Evolutionary conservation across 2,888 invertebrate species (phyloP).

Genomic region (Ennomos fuscantarius): DNA sequence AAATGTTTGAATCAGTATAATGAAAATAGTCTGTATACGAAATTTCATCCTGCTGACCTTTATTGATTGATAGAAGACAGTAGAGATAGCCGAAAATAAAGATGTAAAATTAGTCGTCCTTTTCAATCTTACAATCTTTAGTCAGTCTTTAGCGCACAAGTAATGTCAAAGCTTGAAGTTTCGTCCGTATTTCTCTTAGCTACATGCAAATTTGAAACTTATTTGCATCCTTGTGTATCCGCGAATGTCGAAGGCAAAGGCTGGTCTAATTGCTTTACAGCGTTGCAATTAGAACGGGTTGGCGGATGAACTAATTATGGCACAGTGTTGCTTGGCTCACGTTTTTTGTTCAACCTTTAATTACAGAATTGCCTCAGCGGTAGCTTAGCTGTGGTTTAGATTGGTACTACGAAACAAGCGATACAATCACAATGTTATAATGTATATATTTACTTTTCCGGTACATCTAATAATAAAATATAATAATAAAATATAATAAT

Average conservation of each 20-base stretch:
- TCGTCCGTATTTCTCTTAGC: constrained; percentile 16
- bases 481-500: no score
- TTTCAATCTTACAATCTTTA: no score
- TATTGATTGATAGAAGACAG: no score
- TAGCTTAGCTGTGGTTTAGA: constrained; percentile 25
- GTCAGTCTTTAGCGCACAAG: constrained; percentile 28
- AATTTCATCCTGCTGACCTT: no score
- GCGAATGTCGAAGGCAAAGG: constrained; percentile 40
- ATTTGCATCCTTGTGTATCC: constrained; percentile 42
- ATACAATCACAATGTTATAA: no score
- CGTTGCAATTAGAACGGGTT: constrained; percentile 35
- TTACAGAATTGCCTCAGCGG: constrained; percentile 26
- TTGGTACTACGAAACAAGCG: background rate
- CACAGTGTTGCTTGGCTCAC: constrained; percentile 28
- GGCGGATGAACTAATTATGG: constrained; percentile 35
- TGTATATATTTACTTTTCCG: no score
- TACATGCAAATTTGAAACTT: constrained; percentile 39
- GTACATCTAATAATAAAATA: no score
- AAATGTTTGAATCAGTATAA: no score
- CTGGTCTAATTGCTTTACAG: constrained; percentile 38
- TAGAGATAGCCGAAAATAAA: no score
- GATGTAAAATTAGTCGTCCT: no score
- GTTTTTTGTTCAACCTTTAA: constrained; percentile 26
- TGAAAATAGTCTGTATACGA: no score
- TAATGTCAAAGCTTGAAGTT: constrained; percentile 31